Base-by-base conservation (phyloP, 2,797 vertebrate genomes). In the Erithacus rubecula region DNA sequence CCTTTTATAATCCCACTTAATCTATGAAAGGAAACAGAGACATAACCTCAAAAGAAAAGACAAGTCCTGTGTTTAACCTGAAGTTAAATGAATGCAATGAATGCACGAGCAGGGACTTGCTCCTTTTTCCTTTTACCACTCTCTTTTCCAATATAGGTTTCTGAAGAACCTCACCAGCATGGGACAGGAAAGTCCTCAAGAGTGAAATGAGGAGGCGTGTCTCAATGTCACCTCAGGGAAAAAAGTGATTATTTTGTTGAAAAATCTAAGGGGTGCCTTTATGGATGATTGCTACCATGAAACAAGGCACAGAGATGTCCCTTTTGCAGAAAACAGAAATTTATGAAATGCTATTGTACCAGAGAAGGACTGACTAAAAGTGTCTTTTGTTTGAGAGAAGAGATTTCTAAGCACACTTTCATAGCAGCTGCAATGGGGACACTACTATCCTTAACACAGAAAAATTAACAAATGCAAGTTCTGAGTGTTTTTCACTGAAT, bases 91-190 rank as follows among this genome's bases (percentile, higher is more conserved):
- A 87, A 60, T n/a, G 3, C 13, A 67, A 56, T 6, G 6, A 49
- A 41, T 17, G 12, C 3, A 2, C 12, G 27, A 30, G 4, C 2
- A 5, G 8, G 6, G 4, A 2, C 5, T 26, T n/a, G 15, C 18
- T 80, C 17, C 11, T 36, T 55, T 65, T 30, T 13, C 4, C 11
- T 58, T 90, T 82, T 37, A 21, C 26, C 10, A 11, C 12, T 34
- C 52, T 53, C 14, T 59, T 43, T 89, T 41, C 62, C 43, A 71
- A 46, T 8, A 11, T 8, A n/a, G 8, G 7, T 79, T 90, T 76
- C 52, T 77, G 44, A 37, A 84, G 46, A 47, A 79, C 7, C 27
- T 60, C 12, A 37, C n/a, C 16, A 56, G 12, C 9, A 55, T 8
- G 47, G 36, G 22, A 55, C 2, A 53, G 14, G 9, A 49, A 74